Base-by-base conservation (phyloP, 1,140 invertebrate genomes). In the Phymorhynchus buccinoides region DNA sequence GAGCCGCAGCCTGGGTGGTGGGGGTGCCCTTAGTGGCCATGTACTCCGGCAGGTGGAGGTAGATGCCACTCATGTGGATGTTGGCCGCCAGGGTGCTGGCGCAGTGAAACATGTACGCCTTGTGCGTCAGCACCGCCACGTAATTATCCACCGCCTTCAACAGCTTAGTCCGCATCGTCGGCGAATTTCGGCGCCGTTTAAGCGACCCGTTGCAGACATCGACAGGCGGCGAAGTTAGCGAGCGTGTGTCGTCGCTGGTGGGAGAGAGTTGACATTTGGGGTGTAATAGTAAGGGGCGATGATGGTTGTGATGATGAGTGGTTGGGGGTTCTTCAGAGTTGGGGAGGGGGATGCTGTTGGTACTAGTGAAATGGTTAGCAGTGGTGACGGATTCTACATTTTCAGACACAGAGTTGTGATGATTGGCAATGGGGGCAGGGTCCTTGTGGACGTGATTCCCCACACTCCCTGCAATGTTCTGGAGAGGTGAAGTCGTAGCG, bases 11-110 rank as follows among this genome's bases (percentile, higher is more conserved):
- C 77, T 79, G 42, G 27, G 77, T 79, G 44, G 77, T 6, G 1
- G 77, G 32, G 3, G 77, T 79, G 32, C 30, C 77, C 27, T 52
- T 48, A 4, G 30, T 30, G n/a, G 0, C 4, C 4, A 56, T 30
- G 77, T 79, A 79, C 77, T 79, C 77, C 27, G 77, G 77, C 37
- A 79, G 77, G 44, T 79, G 77, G 32, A 79, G 77, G 44, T 79
- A 79, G 27, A 79, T 30, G 2, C 77, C 77, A 14, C 32, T n/a
- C 4, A 79, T 52, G 44, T 79, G 41, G n/a, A 79, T 32, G 44
- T 79, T 79, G 42, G 77, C 77, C 7, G 42, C 77, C 44, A 79
- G 18, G 14, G 52, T 30, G 27, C 77, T 52, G 44, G 27, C 22
- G 77, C 77, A 79, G 77, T 79, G 77, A 22, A 39, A 52, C 77